Conservation (phyloP, 2,888 invertebrate genomes). For the Kryphioiulus occultus region DNA sequence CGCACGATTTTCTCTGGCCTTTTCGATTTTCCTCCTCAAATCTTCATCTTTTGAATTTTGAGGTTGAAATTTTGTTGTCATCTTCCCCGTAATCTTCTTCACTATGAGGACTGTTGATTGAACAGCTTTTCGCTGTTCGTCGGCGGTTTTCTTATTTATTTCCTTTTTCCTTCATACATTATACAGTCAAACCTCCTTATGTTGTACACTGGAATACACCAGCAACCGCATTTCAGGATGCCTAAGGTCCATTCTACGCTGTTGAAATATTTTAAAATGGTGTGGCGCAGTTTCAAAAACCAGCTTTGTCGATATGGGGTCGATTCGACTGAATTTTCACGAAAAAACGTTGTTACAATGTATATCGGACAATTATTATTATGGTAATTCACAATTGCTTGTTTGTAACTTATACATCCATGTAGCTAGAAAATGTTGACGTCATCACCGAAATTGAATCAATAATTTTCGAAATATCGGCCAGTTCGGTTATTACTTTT, state of each 20-base stretch:
- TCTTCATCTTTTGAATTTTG: slow-evolving; percentile 39
- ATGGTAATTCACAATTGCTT: no score
- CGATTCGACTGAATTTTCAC: no score
- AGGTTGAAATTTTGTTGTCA: slow-evolving; percentile 36
- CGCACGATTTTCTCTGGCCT: slow-evolving; percentile 34
- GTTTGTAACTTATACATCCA: no score
- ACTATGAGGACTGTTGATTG: slow-evolving; percentile 37
- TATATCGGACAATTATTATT: no score
- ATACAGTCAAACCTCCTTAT: slow-evolving; percentile 11
- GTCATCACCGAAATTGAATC: no score
- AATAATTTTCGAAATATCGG: no score
- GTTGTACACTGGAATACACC: not conserved
- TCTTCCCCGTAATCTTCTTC: slow-evolving; percentile 21
- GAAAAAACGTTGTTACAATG: no score
- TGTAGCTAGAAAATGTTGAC: no score
- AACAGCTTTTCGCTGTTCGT: slow-evolving; percentile 39
- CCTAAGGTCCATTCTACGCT: not conserved
- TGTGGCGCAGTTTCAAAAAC: not conserved
- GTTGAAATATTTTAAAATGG: not conserved
- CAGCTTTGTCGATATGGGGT: not conserved
- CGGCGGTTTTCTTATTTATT: slow-evolving; percentile 32
- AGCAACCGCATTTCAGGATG: not conserved
- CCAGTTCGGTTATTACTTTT: no score
- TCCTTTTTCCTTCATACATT: slow-evolving; percentile 39
- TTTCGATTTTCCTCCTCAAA: slow-evolving; percentile 36